A percentile compares a stretch with the other conserved stretches of the same genome.
These are phyloP conservation scores for Drosophila gaucha DNA, from an alignment of 2,888 invertebrate species.

Conservation along the genomic window DNA sequence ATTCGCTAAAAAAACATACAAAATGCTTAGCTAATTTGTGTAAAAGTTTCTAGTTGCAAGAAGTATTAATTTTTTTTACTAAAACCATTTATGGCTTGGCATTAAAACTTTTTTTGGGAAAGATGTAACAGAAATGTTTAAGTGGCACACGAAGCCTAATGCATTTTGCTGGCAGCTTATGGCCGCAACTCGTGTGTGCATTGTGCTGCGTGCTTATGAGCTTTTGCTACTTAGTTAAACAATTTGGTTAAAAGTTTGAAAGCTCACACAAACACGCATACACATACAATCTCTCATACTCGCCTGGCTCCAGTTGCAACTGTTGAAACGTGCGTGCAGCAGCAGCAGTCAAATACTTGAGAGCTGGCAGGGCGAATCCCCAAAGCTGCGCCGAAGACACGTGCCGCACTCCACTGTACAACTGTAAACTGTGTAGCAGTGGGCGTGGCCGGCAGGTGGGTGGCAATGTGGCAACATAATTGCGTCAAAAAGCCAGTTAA, in stretches of 20 bases:
- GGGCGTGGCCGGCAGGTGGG: conserved; percentile 28
- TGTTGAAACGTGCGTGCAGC: conserved; percentile 62
- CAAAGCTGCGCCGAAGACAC: conserved; percentile 50
- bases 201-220: conserved; percentile 55
- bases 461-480: conserved; percentile 57
- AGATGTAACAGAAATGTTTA: background rate
- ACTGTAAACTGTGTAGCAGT: background rate
- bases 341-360: conserved; percentile 36
- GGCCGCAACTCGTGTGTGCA: conserved; percentile 20
- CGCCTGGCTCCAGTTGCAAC: conserved; percentile 19
- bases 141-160: conserved; percentile 13
- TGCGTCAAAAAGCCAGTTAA: conserved; percentile 74
- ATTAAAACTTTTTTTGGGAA: conserved; percentile 6
- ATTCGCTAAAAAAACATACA: background rate
- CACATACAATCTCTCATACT: background rate
- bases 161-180: conserved; percentile 23
- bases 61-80: background rate
- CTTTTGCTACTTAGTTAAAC: conserved; percentile 74
- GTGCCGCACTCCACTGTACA: conserved; percentile 33
- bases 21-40: background rate
- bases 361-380: conserved; percentile 19
- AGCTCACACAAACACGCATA: conserved; percentile 30
- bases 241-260: conserved; percentile 71
- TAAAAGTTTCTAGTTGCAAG: background rate
- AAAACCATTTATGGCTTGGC: background rate